Base-by-base conservation (phyloP, 2,888 invertebrate genomes). In the Alloplasta piceator region DNA sequence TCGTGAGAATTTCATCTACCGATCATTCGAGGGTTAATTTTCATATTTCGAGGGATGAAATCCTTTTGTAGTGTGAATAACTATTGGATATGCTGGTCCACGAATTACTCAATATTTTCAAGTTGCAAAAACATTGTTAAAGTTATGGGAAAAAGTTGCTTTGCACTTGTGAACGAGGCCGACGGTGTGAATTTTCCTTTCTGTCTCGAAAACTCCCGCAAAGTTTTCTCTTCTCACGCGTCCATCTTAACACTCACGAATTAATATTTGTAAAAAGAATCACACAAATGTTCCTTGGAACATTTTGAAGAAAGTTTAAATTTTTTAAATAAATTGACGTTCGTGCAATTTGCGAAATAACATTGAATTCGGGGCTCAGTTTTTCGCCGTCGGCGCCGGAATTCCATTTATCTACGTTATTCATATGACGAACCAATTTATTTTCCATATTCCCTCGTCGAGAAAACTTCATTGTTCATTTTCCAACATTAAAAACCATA, bases 1-100 rank as follows among this genome's bases (percentile, higher is more conserved):
- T 12, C 5, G 14, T 46, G 16, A 38, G 16, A 14, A 50, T 4
- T 6, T 2, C 7, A 36, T 46, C 5, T 12, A 36, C 14, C 0
- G 36, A 46, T 14, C 41, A 5, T 36, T 9, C 5, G 41, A 55
- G 0, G 26, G n/a, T 61, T 36, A 10, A 50, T 52, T n/a, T 0
- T 38, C 4, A 56, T 66, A 72, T 48, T 36, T 7, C 4, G 2
- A 48, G 70, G 16, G 36, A 14, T 14, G 10, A 36, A 10, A n/a
- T 10, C 10, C 6, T 39, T 64, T 7, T 55, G 0, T 7, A 9
- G 6, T 6, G 39, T 7, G 6, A 52, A 39, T 46, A 52, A 52
- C 64, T 0, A n/a, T 77, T 7, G 52, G 6, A 66, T 76, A 50
- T 60, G 16, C 56, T 85, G 83, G 84, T 85, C 84, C 82, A 82